Base-by-base conservation (phyloP, 2,797 vertebrate genomes). In the Acridotheres tristis region DNA sequence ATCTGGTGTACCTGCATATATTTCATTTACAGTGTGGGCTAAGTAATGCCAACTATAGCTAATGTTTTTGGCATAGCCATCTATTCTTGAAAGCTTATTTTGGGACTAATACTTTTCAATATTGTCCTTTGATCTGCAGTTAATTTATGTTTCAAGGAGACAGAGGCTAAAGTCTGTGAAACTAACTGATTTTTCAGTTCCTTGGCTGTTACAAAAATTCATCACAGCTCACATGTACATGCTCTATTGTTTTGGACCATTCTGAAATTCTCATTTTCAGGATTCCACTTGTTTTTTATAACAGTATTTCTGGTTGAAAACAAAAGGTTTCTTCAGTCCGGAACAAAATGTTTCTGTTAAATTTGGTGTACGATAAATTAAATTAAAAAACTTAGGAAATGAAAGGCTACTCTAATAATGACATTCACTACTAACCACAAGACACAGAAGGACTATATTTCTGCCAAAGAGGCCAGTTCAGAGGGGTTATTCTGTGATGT, bases 61-160 rank as follows among this genome's bases (percentile, higher is more conserved):
- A 91, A 94, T 51, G 62, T 54, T 92, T 94, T 84, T 93, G 89
- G 43, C 83, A 86, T 55, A 73, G 72, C 67, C 43, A 53, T 84
- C 45, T 78, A 81, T 63, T 81, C 51, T 43, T 90, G 69, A 91
- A 76, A 90, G 67, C 34, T 90, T 94, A 85, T 93, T 94, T 94
- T 79, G 42, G 6, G 57, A 90, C 63, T 93, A 86, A 94, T 90
- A 59, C 7, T 34, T 76, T 95, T 91, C 69, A 86, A 21, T 32
- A 32, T 38, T 91, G 11, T 81, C 67, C 72, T 92, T 95, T 91
- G 77, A 91, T 82, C 38, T 79, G 43, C 12, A 71, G 38, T 67
- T 87, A 88, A 91, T 94, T 86, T 88, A 53, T 73, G 8, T 85
- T 91, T 78, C 61, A 88, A 84, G 45, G 34, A 94, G 76, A 57